Conservation (phyloP, 2,888 invertebrate species). For the Rotaria sp. region DNA sequence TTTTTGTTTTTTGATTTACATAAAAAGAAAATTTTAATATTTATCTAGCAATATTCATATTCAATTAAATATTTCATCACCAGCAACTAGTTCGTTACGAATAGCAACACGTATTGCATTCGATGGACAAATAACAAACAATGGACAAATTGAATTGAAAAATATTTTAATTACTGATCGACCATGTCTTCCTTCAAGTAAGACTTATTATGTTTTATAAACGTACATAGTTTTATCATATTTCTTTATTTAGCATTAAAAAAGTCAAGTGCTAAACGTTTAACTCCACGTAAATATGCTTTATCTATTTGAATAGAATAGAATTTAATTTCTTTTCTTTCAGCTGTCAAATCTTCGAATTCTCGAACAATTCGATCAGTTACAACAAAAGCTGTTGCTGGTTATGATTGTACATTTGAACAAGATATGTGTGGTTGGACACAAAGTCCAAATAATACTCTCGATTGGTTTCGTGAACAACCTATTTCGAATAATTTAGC, state of each 20-base stretch:
- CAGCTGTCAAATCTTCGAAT: background rate
- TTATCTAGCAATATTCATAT: too few species aligned
- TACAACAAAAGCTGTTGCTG: constrained; percentile 28
- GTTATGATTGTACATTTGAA: constrained; percentile 39
- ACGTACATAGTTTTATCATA: background rate
- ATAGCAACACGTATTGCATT: too few species aligned
- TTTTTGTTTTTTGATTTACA: too few species aligned
- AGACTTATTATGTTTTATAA: background rate
- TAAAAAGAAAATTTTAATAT: too few species aligned
- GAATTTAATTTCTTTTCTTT: background rate
- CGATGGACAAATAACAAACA: too few species aligned
- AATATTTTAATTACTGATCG: background rate
- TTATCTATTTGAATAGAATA: background rate
- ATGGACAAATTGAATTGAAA: background rate
- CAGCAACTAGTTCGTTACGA: too few species aligned
- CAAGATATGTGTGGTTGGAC: constrained; percentile 35
- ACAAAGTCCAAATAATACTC: background rate
- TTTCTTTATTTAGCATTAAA: background rate
- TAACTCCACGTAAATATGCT: background rate
- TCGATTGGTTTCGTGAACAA: constrained; percentile 36
- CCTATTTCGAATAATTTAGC: background rate
- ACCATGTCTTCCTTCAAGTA: background rate
- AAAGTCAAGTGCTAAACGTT: background rate
- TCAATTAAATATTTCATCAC: too few species aligned
- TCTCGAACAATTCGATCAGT: background rate